Evolutionary conservation across 1,140 invertebrate species (phyloP), one percentile per base, ranked within the genome.

Genomic region (Scaptomyza graminum): DNA sequence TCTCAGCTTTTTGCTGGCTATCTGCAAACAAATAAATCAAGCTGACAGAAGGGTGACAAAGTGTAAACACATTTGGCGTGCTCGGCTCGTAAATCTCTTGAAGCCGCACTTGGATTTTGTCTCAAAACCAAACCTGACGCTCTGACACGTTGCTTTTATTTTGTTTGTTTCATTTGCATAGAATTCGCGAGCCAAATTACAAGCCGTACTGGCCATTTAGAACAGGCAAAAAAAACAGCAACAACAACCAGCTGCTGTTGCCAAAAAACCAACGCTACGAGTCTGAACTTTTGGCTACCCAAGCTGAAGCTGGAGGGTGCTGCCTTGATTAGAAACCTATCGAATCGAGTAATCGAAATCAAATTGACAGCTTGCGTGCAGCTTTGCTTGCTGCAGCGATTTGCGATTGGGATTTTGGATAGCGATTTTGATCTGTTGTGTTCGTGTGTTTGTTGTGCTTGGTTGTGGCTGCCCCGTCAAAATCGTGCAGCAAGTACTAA

Each of bases 21-120:
- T 85, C 85, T 82, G 75, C 78, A 82, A 90, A 90, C 81, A 85
- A 85, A 90, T 90, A 90, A 90, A 90, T 90, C 85, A 90, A 87
- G 74, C 82, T 90, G 87, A 90, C 88, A 90, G 88, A 90, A 90
- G 88, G 88, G 88, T 90, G 88, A 90, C 88, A 90, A 90, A 90
- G 88, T 90, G 88, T 90, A 90, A 90, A 90, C 88, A 90, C 88
- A 90, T 88, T 88, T 88, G 84, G 83, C 83, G 76, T 71, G 79
- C 83, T 79, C 79, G 79, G 67, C 75, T 88, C 83, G 83, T 88
- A 88, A 88, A 88, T 88, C 83, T 88, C 75, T 62, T 22, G 57
- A 78, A 71, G 76, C 73, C 76, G 57, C 76, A 76, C 46, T 79
- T 76, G 79, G 83, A 88, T 76, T 83, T 87, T 87, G 70, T 82